Evolutionary conservation across 2,797 vertebrate species (phyloP).

Genomic region (Etheostoma perlongum): DNA sequence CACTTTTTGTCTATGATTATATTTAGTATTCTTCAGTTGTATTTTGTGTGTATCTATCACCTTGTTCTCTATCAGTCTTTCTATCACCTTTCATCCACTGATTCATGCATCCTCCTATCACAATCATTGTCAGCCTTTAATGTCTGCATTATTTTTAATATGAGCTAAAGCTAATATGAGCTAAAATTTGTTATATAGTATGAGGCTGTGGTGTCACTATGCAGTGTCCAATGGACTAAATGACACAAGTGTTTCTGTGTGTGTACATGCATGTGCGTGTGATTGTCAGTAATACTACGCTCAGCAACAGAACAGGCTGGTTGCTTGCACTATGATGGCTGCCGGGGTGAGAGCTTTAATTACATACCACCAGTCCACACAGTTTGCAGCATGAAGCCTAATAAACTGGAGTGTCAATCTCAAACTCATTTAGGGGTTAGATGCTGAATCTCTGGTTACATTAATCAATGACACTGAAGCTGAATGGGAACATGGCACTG

Average conservation of each 20-base stretch:
- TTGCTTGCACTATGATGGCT: slow-evolving; percentile 44
- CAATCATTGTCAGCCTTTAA: background rate
- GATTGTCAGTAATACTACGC: background rate
- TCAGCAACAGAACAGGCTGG: slow-evolving; percentile 45
- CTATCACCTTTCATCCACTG: background rate
- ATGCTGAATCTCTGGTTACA: slow-evolving; percentile 69
- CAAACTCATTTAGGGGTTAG: slow-evolving; percentile 72
- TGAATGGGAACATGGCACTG: slow-evolving; percentile 60
- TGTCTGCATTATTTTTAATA: background rate
- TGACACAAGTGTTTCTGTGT: slow-evolving; percentile 22
- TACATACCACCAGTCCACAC: slow-evolving; percentile 63
- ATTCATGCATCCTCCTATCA: background rate
- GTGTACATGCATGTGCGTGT: background rate
- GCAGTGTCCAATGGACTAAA: slow-evolving; percentile 31
- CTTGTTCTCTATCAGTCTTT: background rate
- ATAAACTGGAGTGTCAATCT: slow-evolving; percentile 80
- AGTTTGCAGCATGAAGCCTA: slow-evolving; percentile 63
- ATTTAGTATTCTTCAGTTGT: background rate
- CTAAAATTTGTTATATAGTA: background rate
- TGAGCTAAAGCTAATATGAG: background rate
- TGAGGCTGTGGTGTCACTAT: slow-evolving; percentile 18
- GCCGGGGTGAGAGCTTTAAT: slow-evolving; percentile 71
- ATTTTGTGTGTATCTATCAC: too few species aligned
- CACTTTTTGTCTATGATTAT: background rate
- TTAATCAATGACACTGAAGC: slow-evolving; percentile 71